phyloP scores from a whole-genome alignment of 2,797 vertebrate species.

The Craterocephalus amniculus region DNA sequence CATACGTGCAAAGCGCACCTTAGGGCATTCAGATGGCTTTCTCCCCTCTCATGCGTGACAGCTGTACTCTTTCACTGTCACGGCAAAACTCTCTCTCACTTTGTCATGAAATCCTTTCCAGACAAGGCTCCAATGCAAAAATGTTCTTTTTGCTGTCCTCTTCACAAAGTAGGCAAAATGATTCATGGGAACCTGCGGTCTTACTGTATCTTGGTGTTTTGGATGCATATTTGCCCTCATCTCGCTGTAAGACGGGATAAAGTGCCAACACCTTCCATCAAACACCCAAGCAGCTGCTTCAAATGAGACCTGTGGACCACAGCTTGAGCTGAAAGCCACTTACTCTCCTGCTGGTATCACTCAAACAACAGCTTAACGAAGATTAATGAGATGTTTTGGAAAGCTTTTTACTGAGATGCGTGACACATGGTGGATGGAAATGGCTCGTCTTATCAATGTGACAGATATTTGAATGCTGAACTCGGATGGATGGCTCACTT shows the following conservation, averaged over 20 bases:
- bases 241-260: constrained; percentile 47
- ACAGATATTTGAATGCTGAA: constrained; percentile 62
- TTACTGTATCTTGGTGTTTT: constrained; percentile 4
- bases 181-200: constrained; percentile 32
- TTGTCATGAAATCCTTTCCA: constrained; percentile 36
- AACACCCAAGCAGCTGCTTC: constrained; percentile 59
- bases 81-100: constrained; percentile 3
- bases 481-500: constrained; percentile 53
- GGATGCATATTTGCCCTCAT: constrained; percentile 10
- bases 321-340: constrained; percentile 65
- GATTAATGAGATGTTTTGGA: constrained; percentile 76
- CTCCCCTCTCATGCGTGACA: constrained; percentile 16
- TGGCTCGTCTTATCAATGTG: constrained; percentile 74
- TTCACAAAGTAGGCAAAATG: background rate
- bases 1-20: constrained; percentile 39
- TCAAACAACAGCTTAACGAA: constrained; percentile 76
- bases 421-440: constrained; percentile 76
- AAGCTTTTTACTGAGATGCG: constrained; percentile 66
- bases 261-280: constrained; percentile 67
- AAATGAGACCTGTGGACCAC: constrained; percentile 59
- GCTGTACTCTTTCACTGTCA: constrained; percentile 38
- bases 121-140: constrained; percentile 34
- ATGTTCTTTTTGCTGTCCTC: constrained; percentile 11
- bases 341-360: constrained; percentile 71
- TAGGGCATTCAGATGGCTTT: constrained; percentile 31